Base-by-base conservation (phyloP, 2,113 vertebrate genomes). In the Salvelinus fontinalis region DNA sequence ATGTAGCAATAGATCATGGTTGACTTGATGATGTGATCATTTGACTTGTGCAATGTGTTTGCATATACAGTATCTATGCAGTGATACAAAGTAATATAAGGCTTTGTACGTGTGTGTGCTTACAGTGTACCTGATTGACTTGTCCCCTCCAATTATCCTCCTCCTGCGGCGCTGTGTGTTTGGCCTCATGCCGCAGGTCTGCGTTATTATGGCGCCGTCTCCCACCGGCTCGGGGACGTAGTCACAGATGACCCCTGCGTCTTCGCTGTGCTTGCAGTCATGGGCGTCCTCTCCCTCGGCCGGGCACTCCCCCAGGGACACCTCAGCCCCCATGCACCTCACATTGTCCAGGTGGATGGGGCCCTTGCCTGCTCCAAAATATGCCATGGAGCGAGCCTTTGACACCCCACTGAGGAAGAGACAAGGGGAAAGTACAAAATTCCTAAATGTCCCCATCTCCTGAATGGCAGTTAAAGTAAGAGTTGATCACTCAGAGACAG, bases 111-210 rank as follows among this genome's bases (percentile, higher is more conserved):
- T 44, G 3, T 12, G 6, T 24, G 13, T 62, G 22, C 31, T 44
- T 26, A 16, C 77, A 54, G 13, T 54, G 51, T 92, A 96, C 95
- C 96, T 94, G 78, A 94, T 89, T 1, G 96, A 95, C 82, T 95
- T 96, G 77, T 93, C 93, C 78, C 95, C 96, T 70, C 96, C 96
- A 39, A 97, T 93, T 76, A 97, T 96, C 75, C 95, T 94, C 67
- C 95, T 95, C 39, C 90, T 93, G 16, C 96, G 93, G 0, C 88
- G 92, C 86, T 92, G 87, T 70, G 77, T 88, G 49, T 84, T 91
- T 81, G 86, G 89, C 74, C 80, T 91, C 57, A 84, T 74, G 57
- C 93, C 92, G 22, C 93, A 93, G 75, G 80, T 84, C 31, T 88
- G 88, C 14, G 73, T 77, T 0, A 71, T 67, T 3, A 64, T 18